Conservation (phyloP, 2,888 invertebrate species). For the Xestia c-nigrum region DNA sequence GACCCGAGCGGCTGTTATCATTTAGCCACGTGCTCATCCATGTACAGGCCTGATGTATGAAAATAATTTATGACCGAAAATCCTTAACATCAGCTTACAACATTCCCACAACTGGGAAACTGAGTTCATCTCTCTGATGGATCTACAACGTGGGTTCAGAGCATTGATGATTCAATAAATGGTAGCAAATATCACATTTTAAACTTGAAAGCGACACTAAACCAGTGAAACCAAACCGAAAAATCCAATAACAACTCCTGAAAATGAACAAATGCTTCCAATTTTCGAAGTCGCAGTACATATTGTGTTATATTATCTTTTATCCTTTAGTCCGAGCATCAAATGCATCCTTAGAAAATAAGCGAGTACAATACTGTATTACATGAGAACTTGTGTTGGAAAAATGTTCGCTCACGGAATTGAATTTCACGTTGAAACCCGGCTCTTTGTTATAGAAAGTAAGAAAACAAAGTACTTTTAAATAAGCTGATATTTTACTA, state of each 20-base stretch:
- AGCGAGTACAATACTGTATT: constrained; percentile 63
- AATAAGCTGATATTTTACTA: constrained; percentile 73
- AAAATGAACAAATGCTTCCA: constrained; percentile 53
- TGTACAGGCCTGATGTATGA: no score
- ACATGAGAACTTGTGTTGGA: constrained; percentile 65
- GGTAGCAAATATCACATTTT: neutral
- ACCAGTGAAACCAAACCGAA: neutral
- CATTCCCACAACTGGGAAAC: no score
- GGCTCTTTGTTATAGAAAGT: constrained; percentile 72
- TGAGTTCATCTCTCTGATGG: no score
- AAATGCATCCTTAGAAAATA: constrained; percentile 72
- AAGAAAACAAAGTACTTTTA: constrained; percentile 73
- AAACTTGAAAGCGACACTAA: neutral
- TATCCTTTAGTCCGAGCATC: constrained; percentile 63
- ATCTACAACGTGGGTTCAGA: no score
- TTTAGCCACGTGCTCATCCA: no score
- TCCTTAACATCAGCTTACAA: no score
- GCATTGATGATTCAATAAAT: no score
- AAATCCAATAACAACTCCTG: constrained; percentile 46
- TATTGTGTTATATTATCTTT: constrained; percentile 51
- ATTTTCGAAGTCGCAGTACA: constrained; percentile 52
- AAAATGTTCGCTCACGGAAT: constrained; percentile 73
- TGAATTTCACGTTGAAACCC: constrained; percentile 75
- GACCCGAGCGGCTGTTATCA: no score
- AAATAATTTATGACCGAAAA: no score